These are phyloP conservation scores for Heliconius melpomene DNA, from an alignment of 1,140 invertebrate species.

Conservation along the genomic window DNA sequence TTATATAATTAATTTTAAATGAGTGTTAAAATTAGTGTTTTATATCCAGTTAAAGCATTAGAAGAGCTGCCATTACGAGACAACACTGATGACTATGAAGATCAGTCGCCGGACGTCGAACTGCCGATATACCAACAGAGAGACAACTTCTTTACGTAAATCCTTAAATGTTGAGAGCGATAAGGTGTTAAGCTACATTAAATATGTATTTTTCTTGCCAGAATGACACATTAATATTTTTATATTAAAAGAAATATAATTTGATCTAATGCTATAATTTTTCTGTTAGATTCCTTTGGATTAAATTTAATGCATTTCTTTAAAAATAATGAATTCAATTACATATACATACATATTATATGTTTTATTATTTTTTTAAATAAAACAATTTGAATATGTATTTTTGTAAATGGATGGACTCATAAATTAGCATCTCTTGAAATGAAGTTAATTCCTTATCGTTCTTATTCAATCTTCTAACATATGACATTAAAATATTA, in stretches of 20 bases:
- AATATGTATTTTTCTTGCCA: neutral
- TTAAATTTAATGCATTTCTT: too few species aligned
- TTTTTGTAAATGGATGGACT: neutral
- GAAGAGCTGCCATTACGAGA: slow-evolving; percentile 83
- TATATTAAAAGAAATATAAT: neutral
- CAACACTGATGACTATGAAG: slow-evolving; percentile 83
- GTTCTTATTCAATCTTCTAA: neutral
- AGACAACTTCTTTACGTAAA: slow-evolving; percentile 90
- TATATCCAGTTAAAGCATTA: slow-evolving; percentile 86
- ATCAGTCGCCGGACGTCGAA: slow-evolving; percentile 83
- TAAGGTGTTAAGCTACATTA: neutral
- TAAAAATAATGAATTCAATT: too few species aligned
- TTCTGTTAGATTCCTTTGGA: neutral
- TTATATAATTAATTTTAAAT: neutral
- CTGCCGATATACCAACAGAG: slow-evolving; percentile 92
- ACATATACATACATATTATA: too few species aligned
- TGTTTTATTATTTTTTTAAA: too few species aligned
- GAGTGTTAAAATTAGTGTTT: neutral
- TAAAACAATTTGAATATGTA: too few species aligned
- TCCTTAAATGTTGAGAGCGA: neutral
- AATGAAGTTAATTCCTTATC: neutral
- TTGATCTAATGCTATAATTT: neutral
- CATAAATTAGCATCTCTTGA: neutral
- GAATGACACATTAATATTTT: too few species aligned
- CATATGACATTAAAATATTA: too few species aligned